Evolutionary conservation across 2,888 invertebrate species (phyloP), one percentile per base, ranked within the genome.

Genomic region (Chydorus sphaericus): DNA sequence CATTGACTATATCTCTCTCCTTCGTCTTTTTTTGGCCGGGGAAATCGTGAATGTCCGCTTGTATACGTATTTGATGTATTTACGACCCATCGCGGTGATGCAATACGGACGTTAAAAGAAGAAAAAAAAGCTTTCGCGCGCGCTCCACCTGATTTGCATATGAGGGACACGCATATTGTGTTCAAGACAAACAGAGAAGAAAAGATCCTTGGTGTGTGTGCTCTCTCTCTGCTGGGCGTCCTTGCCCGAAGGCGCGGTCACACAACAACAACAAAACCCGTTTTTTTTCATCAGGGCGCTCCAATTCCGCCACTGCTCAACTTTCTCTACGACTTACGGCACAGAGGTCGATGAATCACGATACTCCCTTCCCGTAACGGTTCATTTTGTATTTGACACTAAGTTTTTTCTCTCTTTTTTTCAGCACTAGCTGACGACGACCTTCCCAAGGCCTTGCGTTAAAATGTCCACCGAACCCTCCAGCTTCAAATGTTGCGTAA

Each of bases 381-480:
- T 8, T 33, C 14, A 33, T 8, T 10, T 33, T 33, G 33, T 33
- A 33, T 33, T 33, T 14, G 33, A 33, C 33, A 33, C 33, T 33
- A 14, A 33, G 14, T 33, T 10, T 33, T 33, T 33, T 16, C 38
- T 38, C 16, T 38, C 16, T 38, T 4, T 38, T 7, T 38, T 23
- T 16, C 39, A 10, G 18, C 16, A 7, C 39, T 16, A 18, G 44
- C 20, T 14, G 44, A 23, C 44, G 44, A 44, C 44, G 44, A 44
- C 44, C 44, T 44, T 44, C 44, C 39, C 44, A 44, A 44, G 44
- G 44, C 44, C 44, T 28, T 44, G n/a, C n/a, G n/a, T n/a, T n/a
- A n/a, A n/a, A n/a, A n/a, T n/a, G n/a, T n/a, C n/a, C n/a, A n/a
- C n/a, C n/a, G n/a, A n/a, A n/a, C n/a, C n/a, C n/a, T n/a, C n/a